phyloP scores from a whole-genome alignment of 2,113 vertebrate species.

The Lepisosteus oculatus region DNA sequence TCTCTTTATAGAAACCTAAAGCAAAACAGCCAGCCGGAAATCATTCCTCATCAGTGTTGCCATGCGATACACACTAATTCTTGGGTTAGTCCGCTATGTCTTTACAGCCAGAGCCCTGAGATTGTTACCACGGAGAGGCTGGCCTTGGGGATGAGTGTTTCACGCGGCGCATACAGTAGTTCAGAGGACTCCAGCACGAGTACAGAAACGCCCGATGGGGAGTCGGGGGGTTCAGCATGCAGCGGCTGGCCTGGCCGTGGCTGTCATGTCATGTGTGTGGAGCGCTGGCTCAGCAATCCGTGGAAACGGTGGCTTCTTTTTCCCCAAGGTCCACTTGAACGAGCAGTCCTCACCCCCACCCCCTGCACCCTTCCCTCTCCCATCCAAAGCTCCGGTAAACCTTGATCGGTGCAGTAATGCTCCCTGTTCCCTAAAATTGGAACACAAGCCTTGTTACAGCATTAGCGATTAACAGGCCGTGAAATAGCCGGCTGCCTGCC shows the following conservation, averaged over 20 bases:
- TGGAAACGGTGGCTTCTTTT: conserved; percentile 43
- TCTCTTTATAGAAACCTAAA: conserved; percentile 50
- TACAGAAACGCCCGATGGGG: not conserved
- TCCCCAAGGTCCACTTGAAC: not conserved
- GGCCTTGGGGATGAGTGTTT: conserved; percentile 11
- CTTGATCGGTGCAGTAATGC: conserved; percentile 64
- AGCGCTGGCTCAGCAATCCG: conserved; percentile 57
- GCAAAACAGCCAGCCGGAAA: conserved; percentile 41
- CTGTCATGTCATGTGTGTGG: conserved; percentile 44
- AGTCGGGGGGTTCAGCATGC: not conserved
- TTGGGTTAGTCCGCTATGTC: no score
- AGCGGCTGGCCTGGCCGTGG: conserved; percentile 19
- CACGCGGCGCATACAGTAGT: no score
- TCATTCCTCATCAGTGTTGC: conserved; percentile 33
- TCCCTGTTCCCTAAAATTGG: conserved; percentile 72
- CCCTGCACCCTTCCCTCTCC: conserved; percentile 14
- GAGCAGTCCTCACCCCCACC: conserved; percentile 9
- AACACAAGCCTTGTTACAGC: conserved; percentile 71
- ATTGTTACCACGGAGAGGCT: conserved; percentile 53
- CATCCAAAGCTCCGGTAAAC: conserved; percentile 55
- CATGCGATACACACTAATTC: not conserved
- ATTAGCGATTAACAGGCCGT: conserved; percentile 92
- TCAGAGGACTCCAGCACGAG: no score
- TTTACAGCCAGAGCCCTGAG: conserved; percentile 26
- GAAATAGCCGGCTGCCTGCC: conserved; percentile 86